Conservation (phyloP, 2,797 vertebrate genomes). For the Babyrousa celebensis region DNA sequence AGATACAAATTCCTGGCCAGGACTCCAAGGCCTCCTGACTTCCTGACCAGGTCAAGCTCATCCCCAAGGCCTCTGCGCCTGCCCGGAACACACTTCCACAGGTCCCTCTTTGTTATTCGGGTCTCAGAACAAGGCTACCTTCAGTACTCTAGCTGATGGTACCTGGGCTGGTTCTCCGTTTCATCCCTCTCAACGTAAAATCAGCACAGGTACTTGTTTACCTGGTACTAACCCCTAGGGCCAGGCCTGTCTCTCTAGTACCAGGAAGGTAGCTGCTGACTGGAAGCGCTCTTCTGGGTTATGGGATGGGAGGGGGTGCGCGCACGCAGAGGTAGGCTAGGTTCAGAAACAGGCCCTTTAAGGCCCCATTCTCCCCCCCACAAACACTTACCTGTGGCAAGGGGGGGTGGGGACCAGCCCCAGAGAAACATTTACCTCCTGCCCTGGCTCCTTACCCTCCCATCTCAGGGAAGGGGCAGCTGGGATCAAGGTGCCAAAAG, state of each 20-base stretch:
- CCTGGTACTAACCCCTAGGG: neutral
- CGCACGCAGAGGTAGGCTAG: neutral
- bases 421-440: neutral
- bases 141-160: neutral
- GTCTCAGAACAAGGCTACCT: neutral
- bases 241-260: neutral
- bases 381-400: neutral
- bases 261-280: neutral
- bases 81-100: neutral
- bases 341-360: constrained; percentile 9
- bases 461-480: neutral
- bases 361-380: neutral
- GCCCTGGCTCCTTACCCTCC: neutral
- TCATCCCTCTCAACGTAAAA: neutral
- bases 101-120: neutral
- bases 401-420: neutral
- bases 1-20: neutral
- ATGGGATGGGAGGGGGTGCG: no score
- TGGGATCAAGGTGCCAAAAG: neutral
- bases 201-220: neutral
- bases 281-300: neutral
- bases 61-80: neutral
- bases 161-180: neutral
- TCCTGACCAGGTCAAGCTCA: neutral
- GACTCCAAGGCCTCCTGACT: neutral